phyloP scores from a whole-genome alignment of 2,797 vertebrate genomes.

The Octomys mimax region DNA sequence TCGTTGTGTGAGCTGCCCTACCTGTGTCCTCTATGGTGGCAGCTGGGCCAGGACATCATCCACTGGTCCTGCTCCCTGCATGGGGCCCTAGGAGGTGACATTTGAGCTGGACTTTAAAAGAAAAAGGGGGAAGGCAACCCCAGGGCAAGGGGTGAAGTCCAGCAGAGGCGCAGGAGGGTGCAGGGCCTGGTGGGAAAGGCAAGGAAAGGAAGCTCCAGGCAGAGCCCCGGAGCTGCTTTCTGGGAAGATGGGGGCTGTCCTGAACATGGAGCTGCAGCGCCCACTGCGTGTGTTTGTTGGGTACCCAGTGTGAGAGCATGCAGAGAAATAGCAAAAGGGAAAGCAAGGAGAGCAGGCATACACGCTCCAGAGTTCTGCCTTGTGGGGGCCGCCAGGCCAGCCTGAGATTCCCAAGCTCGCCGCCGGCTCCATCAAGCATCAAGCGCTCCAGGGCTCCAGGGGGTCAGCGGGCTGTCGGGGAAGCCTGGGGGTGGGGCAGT shows the following conservation, averaged over 20 bases:
- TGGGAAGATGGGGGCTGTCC: not conserved
- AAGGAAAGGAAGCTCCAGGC: not conserved
- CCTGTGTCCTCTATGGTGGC: not conserved
- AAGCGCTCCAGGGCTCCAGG: not conserved
- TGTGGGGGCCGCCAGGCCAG: not conserved
- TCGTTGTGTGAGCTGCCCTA: not conserved
- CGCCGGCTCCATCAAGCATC: not conserved
- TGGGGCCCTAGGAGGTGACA: not conserved
- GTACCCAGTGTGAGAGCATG: not conserved
- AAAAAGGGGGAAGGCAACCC: not conserved
- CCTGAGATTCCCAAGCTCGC: not conserved
- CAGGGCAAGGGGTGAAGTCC: not conserved
- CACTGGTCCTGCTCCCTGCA: not conserved
- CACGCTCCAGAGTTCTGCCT: not conserved
- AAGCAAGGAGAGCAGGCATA: not conserved
- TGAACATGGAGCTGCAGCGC: not conserved
- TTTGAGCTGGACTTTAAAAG: not conserved
- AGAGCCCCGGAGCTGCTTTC: accelerated
- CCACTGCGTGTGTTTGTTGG: not conserved
- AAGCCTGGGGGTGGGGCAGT: conserved; percentile 32
- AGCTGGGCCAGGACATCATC: not conserved
- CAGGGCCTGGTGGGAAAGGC: not conserved
- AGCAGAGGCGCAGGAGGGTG: too few species aligned
- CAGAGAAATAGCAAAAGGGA: not conserved
- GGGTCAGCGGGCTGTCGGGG: not conserved